Conservation (phyloP, 2,797 vertebrate genomes). For the Pteronotus mesoamericanus region DNA sequence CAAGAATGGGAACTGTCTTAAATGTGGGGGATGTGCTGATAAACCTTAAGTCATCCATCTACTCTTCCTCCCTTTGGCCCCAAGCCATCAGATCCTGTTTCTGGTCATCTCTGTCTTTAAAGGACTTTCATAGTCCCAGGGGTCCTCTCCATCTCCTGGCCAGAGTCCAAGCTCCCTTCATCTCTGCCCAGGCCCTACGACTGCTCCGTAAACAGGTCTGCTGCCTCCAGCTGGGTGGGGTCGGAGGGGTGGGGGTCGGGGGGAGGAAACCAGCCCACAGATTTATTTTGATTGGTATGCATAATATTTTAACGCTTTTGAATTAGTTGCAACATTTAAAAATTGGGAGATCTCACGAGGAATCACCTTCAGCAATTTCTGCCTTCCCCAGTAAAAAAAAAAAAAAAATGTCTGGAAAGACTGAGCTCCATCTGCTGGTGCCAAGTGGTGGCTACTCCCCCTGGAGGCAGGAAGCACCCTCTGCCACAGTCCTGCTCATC, state of each 20-base stretch:
- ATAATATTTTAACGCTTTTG: background rate
- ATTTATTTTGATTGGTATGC: background rate
- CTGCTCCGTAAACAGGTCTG: background rate
- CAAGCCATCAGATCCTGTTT: background rate
- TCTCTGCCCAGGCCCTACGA: background rate
- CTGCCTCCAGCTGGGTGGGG: background rate
- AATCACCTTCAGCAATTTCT: background rate
- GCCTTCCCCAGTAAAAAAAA: background rate
- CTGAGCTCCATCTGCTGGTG: background rate
- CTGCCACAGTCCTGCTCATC: background rate
- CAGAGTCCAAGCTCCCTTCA: background rate
- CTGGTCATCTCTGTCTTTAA: background rate
- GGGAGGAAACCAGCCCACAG: background rate
- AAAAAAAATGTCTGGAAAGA: background rate
- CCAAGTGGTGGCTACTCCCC: background rate
- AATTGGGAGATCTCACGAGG: background rate
- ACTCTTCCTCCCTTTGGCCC: background rate
- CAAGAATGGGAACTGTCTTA: background rate
- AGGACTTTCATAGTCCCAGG: background rate
- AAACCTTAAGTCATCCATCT: background rate
- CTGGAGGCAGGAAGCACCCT: accelerated
- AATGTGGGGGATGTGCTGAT: background rate
- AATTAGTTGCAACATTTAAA: background rate
- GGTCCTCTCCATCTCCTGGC: background rate
- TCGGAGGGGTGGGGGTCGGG: too few species aligned